Percentiles rank a stretch among this genome's conserved stretches.
Conservation (phyloP, 2,888 invertebrate species). For the Idaea dimidiata region DNA sequence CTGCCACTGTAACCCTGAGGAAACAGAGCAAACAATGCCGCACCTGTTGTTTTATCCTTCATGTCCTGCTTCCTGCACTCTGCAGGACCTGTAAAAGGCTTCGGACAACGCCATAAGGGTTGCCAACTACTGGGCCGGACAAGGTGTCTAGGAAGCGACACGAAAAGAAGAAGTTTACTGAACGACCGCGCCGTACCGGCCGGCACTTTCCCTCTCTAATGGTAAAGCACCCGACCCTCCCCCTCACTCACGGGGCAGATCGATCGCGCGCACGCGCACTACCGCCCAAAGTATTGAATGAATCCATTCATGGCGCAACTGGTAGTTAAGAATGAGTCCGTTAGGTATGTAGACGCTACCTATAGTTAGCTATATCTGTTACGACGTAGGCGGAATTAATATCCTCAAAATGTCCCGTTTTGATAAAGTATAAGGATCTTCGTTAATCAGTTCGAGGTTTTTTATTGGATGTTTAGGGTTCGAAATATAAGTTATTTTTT, state of each 20-base stretch:
- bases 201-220: conserved; percentile 10
- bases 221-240: conserved; percentile 30
- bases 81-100: no score
- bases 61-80: no score
- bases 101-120: no score
- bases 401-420: background rate
- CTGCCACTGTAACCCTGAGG: no score
- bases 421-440: background rate
- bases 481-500: no score
- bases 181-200: background rate
- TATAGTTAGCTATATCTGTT: conserved; percentile 8
- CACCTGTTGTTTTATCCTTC: no score
- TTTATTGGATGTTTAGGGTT: background rate
- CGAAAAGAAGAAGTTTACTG: background rate
- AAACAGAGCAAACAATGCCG: no score
- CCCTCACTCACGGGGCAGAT: conserved; percentile 38
- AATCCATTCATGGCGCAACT: conserved; percentile 69
- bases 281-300: conserved; percentile 60
- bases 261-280: conserved; percentile 60
- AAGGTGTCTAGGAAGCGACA: no score
- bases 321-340: conserved; percentile 61
- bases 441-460: background rate
- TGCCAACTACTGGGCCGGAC: no score
- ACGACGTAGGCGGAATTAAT: conserved; percentile 25
- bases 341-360: conserved; percentile 15